Evolutionary conservation across 2,797 vertebrate genomes (phyloP).

Genomic region (Ateles fusciceps): DNA sequence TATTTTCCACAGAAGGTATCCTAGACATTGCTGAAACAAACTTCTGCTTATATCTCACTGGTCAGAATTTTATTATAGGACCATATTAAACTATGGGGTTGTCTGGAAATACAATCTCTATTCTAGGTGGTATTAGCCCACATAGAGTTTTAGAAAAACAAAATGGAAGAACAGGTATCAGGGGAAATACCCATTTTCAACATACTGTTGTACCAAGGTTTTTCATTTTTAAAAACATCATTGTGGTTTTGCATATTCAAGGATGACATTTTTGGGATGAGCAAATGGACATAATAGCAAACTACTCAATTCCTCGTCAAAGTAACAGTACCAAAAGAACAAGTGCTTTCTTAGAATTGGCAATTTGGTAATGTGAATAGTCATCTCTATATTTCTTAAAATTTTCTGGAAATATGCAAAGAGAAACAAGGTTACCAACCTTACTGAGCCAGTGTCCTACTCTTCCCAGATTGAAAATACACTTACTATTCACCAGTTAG

Average conservation of each 20-base stretch:
- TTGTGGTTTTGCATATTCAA: background rate
- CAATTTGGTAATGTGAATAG: background rate
- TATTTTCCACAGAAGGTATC: background rate
- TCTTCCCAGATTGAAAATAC: background rate
- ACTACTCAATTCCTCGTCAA: background rate
- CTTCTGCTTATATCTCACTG: background rate
- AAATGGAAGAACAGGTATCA: background rate
- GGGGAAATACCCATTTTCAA: background rate
- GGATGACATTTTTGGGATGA: background rate
- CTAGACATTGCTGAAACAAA: background rate
- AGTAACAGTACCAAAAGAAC: background rate
- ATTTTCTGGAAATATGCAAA: background rate
- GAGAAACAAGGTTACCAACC: background rate
- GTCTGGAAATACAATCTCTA: background rate
- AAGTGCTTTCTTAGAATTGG: background rate
- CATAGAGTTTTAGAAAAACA: background rate
- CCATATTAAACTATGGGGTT: background rate
- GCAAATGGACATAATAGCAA: background rate
- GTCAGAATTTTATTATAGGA: background rate
- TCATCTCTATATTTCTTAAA: background rate
- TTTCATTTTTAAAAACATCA: background rate
- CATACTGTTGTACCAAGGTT: background rate
- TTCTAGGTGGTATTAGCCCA: background rate
- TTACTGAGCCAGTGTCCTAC: background rate
- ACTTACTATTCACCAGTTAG: background rate